Conservation (phyloP, 2,797 vertebrate species). For the Rhinatrema bivittatum region DNA sequence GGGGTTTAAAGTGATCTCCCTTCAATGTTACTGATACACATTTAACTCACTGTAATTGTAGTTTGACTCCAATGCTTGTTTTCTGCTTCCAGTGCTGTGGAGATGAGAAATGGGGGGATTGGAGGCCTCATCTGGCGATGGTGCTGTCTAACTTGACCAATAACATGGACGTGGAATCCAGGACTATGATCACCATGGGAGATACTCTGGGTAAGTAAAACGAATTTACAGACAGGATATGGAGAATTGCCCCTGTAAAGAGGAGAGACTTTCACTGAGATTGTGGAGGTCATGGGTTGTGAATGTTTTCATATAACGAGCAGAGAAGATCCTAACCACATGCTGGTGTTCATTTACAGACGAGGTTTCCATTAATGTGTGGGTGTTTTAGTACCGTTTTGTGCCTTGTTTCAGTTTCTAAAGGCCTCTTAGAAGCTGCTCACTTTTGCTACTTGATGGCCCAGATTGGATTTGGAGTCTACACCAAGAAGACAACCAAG, state of each 20-base stretch:
- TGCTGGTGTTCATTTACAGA: fast-evolving
- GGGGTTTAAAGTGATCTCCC: neutral
- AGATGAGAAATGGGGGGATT: conserved; percentile 97
- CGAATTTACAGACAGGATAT: neutral
- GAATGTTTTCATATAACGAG: fast-evolving
- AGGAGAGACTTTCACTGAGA: neutral
- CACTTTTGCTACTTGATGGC: conserved; percentile 98
- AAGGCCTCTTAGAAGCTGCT: conserved; percentile 83
- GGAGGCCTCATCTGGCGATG: conserved; percentile 96
- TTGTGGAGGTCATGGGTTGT: neutral
- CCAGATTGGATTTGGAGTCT: conserved; percentile 84
- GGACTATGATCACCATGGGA: conserved; percentile 91
- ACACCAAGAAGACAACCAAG: conserved; percentile 88
- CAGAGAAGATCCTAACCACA: fast-evolving
- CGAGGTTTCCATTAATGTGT: no score
- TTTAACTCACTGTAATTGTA: no score
- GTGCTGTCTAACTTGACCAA: conserved; percentile 89
- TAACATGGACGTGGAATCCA: conserved; percentile 78
- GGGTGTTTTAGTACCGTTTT: no score
- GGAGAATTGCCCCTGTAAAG: conserved; percentile 6
- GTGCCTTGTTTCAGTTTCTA: conserved; percentile 63
- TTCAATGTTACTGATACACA: neutral
- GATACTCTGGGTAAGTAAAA: conserved; percentile 84
- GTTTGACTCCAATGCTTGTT: no score
- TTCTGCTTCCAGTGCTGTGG: conserved; percentile 87